These are phyloP conservation scores for Eutolmus rufibarbis DNA, from an alignment of 2,888 invertebrate genomes.

Conservation along the genomic window DNA sequence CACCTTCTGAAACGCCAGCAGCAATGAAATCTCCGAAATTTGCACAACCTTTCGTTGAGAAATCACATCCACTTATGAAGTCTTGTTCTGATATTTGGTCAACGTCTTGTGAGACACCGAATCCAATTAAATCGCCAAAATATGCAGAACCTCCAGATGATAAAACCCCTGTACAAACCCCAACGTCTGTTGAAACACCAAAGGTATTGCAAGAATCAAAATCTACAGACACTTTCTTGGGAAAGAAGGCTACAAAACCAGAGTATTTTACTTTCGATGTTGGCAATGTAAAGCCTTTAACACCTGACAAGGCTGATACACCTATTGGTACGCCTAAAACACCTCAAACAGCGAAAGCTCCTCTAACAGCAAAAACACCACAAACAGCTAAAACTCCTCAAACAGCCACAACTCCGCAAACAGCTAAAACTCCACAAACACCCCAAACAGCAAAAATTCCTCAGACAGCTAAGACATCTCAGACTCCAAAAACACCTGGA, in stretches of 20 bases:
- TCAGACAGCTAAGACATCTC: background rate
- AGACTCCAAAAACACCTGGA: background rate
- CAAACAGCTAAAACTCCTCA: background rate
- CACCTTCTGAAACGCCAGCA: background rate
- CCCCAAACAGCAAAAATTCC: conserved; percentile 12
- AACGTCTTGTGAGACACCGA: background rate
- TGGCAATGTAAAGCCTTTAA: background rate
- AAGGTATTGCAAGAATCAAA: background rate
- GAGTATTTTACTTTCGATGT: conserved; percentile 36
- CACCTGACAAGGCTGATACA: background rate
- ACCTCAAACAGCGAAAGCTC: background rate
- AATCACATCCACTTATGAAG: background rate
- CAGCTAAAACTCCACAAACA: background rate
- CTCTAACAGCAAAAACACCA: background rate
- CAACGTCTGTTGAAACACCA: background rate
- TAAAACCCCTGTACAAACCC: background rate
- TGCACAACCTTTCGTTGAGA: background rate
- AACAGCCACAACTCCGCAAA: background rate
- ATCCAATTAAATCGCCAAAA: background rate
- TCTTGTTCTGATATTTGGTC: background rate
- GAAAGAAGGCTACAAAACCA: conserved; percentile 3
- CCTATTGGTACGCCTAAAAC: background rate
- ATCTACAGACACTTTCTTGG: background rate
- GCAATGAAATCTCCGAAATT: background rate
- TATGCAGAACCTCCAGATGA: background rate